Percentiles rank a stretch among this genome's conserved stretches.
phyloP scores from a whole-genome alignment of 2,113 vertebrate genomes.

The Anguilla japonica region DNA sequence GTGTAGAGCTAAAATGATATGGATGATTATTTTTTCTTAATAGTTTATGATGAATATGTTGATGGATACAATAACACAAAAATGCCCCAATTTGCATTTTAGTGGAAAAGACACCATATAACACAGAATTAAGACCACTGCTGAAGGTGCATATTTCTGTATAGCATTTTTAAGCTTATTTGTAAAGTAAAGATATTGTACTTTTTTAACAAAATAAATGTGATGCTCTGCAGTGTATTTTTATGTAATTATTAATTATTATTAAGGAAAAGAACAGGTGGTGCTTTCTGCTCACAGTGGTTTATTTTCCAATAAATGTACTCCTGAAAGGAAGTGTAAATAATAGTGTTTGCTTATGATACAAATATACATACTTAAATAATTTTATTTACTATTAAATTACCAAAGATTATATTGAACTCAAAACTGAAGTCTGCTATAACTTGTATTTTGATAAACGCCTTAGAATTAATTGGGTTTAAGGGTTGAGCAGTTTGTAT shows the following conservation, averaged over 20 bases:
- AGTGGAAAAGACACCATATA: constrained; percentile 29
- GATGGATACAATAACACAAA: constrained; percentile 38
- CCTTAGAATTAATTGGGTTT: neutral
- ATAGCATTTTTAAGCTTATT: constrained; percentile 46
- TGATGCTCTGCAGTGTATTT: constrained; percentile 32
- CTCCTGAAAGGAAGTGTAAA: neutral
- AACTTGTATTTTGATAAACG: neutral
- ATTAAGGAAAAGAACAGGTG: neutral
- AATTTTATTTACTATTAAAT: neutral
- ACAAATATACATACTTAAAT: neutral
- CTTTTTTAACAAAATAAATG: constrained; percentile 56
- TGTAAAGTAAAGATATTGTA: constrained; percentile 52
- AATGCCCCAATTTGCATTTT: constrained; percentile 36
- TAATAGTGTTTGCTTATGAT: neutral
- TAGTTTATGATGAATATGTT: neutral
- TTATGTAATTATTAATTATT: too few relatives aligned
- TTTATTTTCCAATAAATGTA: neutral
- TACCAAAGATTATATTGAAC: neutral
- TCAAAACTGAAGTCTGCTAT: neutral
- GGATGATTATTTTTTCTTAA: neutral
- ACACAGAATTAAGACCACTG: constrained; percentile 29
- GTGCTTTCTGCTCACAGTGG: neutral
- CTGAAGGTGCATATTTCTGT: constrained; percentile 27
- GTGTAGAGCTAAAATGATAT: constrained; percentile 30
- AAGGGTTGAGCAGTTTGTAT: neutral